These are phyloP conservation scores for Megaceryle alcyon DNA, from an alignment of 2,797 vertebrate species.

Conservation along the genomic window DNA sequence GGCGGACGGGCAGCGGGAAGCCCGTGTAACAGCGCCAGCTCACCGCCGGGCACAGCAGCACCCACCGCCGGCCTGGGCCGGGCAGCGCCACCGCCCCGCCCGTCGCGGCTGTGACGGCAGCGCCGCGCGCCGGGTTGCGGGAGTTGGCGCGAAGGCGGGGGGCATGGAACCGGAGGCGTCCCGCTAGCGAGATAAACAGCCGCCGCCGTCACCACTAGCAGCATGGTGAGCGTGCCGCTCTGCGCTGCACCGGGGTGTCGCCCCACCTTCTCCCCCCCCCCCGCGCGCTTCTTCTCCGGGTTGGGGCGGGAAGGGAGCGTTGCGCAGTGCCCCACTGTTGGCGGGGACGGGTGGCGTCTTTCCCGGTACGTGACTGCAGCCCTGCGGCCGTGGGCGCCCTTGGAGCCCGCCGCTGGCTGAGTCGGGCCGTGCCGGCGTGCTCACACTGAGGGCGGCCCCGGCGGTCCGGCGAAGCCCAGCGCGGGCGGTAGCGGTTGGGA, in stretches of 20 bases:
- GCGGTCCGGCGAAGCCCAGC: neutral
- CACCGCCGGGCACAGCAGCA: no score
- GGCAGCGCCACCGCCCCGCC: neutral
- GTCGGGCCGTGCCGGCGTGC: no score
- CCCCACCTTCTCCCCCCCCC: no score
- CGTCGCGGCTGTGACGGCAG: slow-evolving; percentile 22
- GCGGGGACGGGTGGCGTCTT: neutral
- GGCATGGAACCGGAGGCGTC: neutral
- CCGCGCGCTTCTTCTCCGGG: no score
- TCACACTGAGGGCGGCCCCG: no score
- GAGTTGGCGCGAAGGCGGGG: slow-evolving; percentile 36
- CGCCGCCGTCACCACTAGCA: neutral
- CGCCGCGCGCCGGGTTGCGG: neutral
- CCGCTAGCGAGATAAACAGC: neutral
- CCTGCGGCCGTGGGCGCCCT: no score
- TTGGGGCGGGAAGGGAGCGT: neutral
- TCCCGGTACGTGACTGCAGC: neutral
- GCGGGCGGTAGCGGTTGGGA: neutral
- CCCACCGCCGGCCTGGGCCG: no score
- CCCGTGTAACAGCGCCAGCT: no score
- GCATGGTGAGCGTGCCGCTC: slow-evolving; percentile 10
- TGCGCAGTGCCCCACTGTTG: neutral
- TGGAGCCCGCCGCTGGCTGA: neutral
- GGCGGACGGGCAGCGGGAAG: no score
- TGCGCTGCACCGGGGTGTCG: neutral